Evolutionary conservation across 2,888 invertebrate species (phyloP).

Genomic region (Epinotia bilunana): DNA sequence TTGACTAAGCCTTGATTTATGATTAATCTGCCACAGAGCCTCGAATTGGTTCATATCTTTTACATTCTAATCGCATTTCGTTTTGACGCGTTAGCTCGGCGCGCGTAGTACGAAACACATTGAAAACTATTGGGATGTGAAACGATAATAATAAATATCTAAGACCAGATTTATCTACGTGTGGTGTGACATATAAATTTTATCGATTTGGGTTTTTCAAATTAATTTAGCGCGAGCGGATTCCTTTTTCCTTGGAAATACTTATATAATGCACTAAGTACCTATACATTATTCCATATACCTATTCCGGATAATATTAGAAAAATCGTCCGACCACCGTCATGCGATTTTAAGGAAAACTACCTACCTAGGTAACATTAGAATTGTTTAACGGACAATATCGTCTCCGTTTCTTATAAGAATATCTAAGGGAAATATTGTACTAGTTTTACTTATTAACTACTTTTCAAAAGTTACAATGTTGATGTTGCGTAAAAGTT

Average conservation of each 20-base stretch:
- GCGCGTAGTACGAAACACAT: background rate
- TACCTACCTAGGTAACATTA: too few relatives aligned
- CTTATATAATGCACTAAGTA: too few relatives aligned
- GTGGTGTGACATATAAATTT: background rate
- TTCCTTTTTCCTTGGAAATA: background rate
- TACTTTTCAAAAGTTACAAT: too few relatives aligned
- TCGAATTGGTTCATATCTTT: background rate
- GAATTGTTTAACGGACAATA: too few relatives aligned
- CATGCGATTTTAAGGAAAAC: too few relatives aligned
- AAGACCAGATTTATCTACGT: background rate
- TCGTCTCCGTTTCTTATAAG: too few relatives aligned
- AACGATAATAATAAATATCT: background rate
- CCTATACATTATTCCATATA: too few relatives aligned
- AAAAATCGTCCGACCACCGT: too few relatives aligned
- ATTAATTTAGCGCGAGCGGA: background rate
- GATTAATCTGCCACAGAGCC: background rate
- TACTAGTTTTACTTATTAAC: too few relatives aligned
- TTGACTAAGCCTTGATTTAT: slow-evolving; percentile 22
- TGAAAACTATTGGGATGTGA: background rate
- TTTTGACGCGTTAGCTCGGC: background rate
- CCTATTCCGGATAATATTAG: too few relatives aligned
- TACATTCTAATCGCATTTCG: background rate
- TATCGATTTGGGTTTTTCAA: slow-evolving; percentile 4
- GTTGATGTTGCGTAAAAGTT: too few relatives aligned
- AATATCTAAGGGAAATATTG: too few relatives aligned